Base-by-base conservation (phyloP, 2,888 invertebrate species). In the Schizotus pectinicornis region DNA sequence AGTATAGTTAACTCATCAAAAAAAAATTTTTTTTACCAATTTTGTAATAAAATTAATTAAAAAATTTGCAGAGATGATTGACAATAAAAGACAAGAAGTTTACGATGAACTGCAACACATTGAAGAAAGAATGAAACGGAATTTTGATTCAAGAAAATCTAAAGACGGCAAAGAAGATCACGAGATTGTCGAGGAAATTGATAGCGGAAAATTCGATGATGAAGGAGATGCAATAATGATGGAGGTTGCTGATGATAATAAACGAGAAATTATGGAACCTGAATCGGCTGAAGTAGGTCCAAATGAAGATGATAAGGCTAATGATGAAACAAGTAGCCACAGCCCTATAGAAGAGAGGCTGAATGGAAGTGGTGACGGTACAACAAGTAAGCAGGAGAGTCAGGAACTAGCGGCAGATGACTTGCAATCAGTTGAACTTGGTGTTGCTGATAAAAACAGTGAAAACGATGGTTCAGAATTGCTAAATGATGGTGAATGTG, bases 51-150 rank as follows among this genome's bases (percentile, higher is more conserved):
- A 45, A 31, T 3, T 9, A 34, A 13, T 22, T n/a, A 37, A 36
- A 36, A 38, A 32, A 34, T 35, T 53, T 59, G 11, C 76, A 88
- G 89, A 85, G 75, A 84, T 84, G 72, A 85, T 90, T 73, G 82
- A 83, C 45, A 85, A 84, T 67, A 88, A 87, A 69, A 83, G 86
- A 3, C 81, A 83, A 58, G 84, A 86, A 67, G 81, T 90, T 0
- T 84, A 86, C 69, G 84, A 85, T 5, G 88, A 90, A 72, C 75
- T 90, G 11, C 81, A 82, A 61, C 82, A 85, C 60, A 86, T 90
- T 77, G 88, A 89, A 68, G 79, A 79, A 59, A 80, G 83, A 64
- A 82, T 78, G 74, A 79, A 74, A 58, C 70, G 73, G 38, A 78
- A 77, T 51, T 79, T 79, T 63, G 78, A 79, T 64, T 61, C 65